These are phyloP conservation scores for Silvanus unidentatus DNA, from an alignment of 2,888 invertebrate genomes.

Conservation along the genomic window DNA sequence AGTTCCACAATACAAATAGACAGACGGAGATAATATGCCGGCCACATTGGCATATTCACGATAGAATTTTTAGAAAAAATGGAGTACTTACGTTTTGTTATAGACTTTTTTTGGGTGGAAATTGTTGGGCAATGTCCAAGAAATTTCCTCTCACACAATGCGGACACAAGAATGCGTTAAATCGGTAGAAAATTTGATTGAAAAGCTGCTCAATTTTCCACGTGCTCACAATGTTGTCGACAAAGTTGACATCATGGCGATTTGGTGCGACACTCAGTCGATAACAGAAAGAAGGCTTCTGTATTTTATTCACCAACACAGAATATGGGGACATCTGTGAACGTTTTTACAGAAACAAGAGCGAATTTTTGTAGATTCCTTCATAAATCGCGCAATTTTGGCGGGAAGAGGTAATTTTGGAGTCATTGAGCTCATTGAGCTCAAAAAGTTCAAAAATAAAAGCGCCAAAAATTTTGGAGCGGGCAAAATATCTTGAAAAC, in stretches of 20 bases:
- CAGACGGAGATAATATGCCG: slow-evolving; percentile 21
- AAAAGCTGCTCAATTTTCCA: slow-evolving; percentile 46
- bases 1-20: neutral
- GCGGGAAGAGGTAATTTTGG: too few relatives aligned
- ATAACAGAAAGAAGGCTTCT: slow-evolving; percentile 18
- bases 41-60: slow-evolving; percentile 25
- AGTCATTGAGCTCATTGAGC: too few relatives aligned
- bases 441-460: too few relatives aligned
- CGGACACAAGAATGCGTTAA: slow-evolving; percentile 17
- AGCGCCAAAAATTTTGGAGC: too few relatives aligned
- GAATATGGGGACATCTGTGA: too few relatives aligned
- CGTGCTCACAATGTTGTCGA: slow-evolving; percentile 67
- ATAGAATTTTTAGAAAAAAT: slow-evolving; percentile 16
- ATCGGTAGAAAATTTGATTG: slow-evolving; percentile 21
- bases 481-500: too few relatives aligned
- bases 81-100: slow-evolving; percentile 32
- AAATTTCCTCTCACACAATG: slow-evolving; percentile 20
- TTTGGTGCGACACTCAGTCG: slow-evolving; percentile 24
- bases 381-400: too few relatives aligned
- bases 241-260: slow-evolving; percentile 62
- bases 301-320: too few relatives aligned
- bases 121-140: slow-evolving; percentile 16
- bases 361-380: too few relatives aligned
- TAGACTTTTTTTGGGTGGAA: slow-evolving; percentile 11
- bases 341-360: too few relatives aligned